Conservation (phyloP, 2,113 vertebrate species). For the Proterorhinus semilunaris region DNA sequence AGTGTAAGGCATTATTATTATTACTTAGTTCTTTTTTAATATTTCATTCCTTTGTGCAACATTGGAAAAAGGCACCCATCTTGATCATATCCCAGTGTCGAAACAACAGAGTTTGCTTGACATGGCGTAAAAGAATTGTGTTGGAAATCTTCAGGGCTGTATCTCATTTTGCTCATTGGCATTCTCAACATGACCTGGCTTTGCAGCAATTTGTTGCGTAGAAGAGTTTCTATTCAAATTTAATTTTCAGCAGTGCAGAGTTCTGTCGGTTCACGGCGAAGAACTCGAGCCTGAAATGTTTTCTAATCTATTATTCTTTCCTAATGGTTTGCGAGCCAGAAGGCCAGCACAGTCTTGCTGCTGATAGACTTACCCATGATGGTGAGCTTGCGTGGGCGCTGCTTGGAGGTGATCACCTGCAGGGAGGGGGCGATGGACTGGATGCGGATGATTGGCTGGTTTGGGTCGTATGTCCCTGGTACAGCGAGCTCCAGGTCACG, state of each 20-base stretch:
- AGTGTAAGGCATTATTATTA: too few relatives aligned
- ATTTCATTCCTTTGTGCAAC: background rate
- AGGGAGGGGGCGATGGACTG: constrained; percentile 94
- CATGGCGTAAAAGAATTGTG: background rate
- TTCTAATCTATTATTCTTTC: constrained; percentile 33
- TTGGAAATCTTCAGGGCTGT: background rate
- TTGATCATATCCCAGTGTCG: background rate
- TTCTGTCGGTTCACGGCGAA: constrained; percentile 15
- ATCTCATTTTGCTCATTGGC: background rate
- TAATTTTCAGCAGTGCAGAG: constrained; percentile 26
- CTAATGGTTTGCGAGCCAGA: constrained; percentile 18
- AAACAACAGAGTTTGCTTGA: background rate
- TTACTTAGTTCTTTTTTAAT: too few relatives aligned
- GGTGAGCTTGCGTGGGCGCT: constrained; percentile 94
- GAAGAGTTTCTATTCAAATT: constrained; percentile 31
- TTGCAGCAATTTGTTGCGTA: constrained; percentile 25
- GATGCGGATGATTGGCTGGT: constrained; percentile 95
- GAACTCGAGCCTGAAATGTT: constrained; percentile 5
- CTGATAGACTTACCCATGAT: constrained; percentile 88
- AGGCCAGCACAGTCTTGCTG: constrained; percentile 18
- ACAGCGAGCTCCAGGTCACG: constrained; percentile 94
- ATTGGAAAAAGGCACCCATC: background rate
- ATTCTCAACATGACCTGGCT: constrained; percentile 20
- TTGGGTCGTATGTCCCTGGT: constrained; percentile 95
- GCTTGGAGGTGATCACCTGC: constrained; percentile 99